Evolutionary conservation across 2,113 vertebrate species (phyloP).

Genomic region (Camarhynchus parvulus): DNA sequence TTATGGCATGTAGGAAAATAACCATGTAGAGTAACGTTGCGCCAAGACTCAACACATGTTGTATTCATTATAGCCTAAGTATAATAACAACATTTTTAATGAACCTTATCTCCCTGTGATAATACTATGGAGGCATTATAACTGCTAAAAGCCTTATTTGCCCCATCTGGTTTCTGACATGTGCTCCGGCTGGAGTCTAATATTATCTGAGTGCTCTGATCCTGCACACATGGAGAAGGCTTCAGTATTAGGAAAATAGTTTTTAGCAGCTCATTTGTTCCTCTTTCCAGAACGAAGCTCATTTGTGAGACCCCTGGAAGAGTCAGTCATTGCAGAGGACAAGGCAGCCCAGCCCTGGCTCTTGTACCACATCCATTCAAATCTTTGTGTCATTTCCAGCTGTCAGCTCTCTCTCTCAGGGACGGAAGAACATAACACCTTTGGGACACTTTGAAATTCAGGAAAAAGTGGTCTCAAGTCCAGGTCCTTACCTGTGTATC

Average conservation of each 20-base stretch:
- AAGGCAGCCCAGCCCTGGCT: neutral
- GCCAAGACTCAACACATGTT: neutral
- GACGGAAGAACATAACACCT: neutral
- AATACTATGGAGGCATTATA: neutral
- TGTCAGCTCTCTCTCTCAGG: neutral
- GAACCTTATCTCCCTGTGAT: neutral
- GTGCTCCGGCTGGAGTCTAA: neutral
- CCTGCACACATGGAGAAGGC: neutral
- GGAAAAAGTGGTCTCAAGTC: neutral
- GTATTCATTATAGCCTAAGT: neutral
- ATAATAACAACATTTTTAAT: neutral
- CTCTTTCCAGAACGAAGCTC: neutral
- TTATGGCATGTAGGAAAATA: neutral
- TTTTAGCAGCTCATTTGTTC: neutral
- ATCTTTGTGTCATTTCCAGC: neutral
- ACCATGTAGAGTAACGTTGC: neutral
- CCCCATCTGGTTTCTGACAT: neutral
- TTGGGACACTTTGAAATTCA: neutral
- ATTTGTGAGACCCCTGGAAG: neutral
- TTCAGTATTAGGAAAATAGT: neutral
- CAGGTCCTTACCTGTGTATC: no score
- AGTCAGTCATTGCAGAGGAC: neutral
- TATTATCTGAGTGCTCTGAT: neutral
- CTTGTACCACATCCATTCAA: neutral
- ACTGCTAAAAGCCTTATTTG: neutral